Conservation (phyloP, 2,113 vertebrate genomes). For the Clarias macrocephalus region DNA sequence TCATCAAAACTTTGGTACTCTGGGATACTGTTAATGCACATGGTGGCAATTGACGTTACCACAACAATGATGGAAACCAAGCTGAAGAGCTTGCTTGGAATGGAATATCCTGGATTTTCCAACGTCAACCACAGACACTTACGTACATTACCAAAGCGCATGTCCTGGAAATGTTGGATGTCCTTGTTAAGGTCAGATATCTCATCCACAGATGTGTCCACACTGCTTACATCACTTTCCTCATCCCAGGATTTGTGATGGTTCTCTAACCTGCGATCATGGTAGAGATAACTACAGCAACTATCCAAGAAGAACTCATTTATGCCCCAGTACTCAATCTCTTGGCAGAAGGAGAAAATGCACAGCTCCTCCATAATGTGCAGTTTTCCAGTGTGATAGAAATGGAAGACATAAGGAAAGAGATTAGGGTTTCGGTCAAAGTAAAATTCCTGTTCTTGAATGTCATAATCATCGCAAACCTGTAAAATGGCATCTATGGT, state of each 20-base stretch:
- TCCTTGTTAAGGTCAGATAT: conserved; percentile 93
- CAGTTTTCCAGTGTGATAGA: conserved; percentile 94
- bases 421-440: conserved; percentile 92
- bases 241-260: conserved; percentile 89
- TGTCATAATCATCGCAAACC: conserved; percentile 96
- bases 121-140: conserved; percentile 94
- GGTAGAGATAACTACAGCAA: conserved; percentile 94
- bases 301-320: conserved; percentile 92
- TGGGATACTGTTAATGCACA: conserved; percentile 95
- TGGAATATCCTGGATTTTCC: conserved; percentile 97
- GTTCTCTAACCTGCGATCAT: conserved; percentile 88
- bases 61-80: conserved; percentile 91
- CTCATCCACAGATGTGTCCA: conserved; percentile 90
- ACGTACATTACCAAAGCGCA: conserved; percentile 81
- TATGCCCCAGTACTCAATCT: conserved; percentile 98
- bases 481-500: conserved; percentile 91
- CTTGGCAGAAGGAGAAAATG: conserved; percentile 97
- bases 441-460: conserved; percentile 89
- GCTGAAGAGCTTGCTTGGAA: conserved; percentile 95
- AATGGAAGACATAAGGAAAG: conserved; percentile 91
- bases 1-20: conserved; percentile 87
- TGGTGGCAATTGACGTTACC: conserved; percentile 87
- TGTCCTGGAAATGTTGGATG: conserved; percentile 82
- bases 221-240: conserved; percentile 92
- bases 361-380: conserved; percentile 97